A percentile compares a stretch with the other conserved stretches of the same genome.
phyloP scores from a whole-genome alignment of 23 tunicate species.

The Halocynthia aurantium region DNA sequence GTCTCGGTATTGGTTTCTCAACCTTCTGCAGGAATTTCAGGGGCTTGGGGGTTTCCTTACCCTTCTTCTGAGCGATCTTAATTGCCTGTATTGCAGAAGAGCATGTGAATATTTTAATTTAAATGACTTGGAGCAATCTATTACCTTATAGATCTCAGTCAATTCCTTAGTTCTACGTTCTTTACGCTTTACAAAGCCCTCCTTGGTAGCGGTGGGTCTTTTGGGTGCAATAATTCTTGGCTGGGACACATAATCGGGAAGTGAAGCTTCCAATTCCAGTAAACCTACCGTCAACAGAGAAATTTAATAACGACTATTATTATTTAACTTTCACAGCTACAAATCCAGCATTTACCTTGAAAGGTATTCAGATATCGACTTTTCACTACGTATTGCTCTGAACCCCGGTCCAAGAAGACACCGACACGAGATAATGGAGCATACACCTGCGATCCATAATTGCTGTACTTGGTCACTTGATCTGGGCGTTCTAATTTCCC shows the following conservation, averaged over 20 bases:
- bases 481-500: constrained; percentile 66
- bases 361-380: constrained; percentile 83
- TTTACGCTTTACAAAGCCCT: constrained; percentile 66
- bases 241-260: constrained; percentile 71
- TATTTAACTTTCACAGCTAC: background rate
- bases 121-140: background rate
- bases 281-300: constrained; percentile 36
- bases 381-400: constrained; percentile 89
- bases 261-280: constrained; percentile 76
- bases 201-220: constrained; percentile 28
- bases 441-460: constrained; percentile 73
- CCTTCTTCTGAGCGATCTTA: constrained; percentile 58
- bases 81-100: constrained; percentile 47
- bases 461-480: constrained; percentile 59
- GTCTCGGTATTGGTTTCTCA: constrained; percentile 78
- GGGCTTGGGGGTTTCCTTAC: constrained; percentile 65
- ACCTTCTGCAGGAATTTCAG: constrained; percentile 79
- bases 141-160: constrained; percentile 68
- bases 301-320: background rate
- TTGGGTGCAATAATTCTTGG: constrained; percentile 64
- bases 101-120: background rate
- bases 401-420: constrained; percentile 87
- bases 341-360: constrained; percentile 40
- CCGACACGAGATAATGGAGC: constrained; percentile 84
- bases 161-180: constrained; percentile 61